Percentiles rank a stretch among this genome's conserved stretches.
These are phyloP conservation scores for Amphipoea oculea DNA, from an alignment of 2,888 invertebrate genomes.

Conservation along the genomic window DNA sequence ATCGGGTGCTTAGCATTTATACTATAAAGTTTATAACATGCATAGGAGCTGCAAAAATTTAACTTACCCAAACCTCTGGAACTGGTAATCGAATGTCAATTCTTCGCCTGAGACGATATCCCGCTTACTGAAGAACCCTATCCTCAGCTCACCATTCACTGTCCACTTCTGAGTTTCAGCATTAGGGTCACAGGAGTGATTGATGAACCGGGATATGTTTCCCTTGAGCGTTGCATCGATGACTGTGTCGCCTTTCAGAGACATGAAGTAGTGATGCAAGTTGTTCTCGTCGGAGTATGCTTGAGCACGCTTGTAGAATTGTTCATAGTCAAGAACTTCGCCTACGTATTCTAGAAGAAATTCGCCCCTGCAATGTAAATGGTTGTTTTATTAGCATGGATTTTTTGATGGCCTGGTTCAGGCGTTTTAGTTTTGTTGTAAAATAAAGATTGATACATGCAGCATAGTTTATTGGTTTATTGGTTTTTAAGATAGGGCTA, in stretches of 20 bases:
- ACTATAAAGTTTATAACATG: constrained; percentile 1
- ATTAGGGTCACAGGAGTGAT: constrained; percentile 99
- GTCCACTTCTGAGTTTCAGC: constrained; percentile 99
- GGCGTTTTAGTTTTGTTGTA: too few relatives aligned
- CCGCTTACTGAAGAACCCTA: constrained; percentile 98
- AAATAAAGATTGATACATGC: background rate
- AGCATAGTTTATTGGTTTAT: background rate
- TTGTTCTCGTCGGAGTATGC: constrained; percentile 97
- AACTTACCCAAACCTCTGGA: constrained; percentile 98
- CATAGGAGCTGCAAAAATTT: background rate
- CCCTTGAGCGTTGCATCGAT: constrained; percentile 99
- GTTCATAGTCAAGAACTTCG: constrained; percentile 97
- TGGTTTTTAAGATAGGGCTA: background rate
- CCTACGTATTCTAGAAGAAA: constrained; percentile 99
- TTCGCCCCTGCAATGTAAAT: constrained; percentile 92
- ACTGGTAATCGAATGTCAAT: constrained; percentile 99
- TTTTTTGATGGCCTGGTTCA: background rate
- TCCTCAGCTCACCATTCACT: constrained; percentile 97
- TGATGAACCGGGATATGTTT: constrained; percentile 99
- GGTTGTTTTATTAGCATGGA: constrained; percentile 15
- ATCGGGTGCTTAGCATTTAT: background rate
- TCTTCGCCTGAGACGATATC: constrained; percentile 97
- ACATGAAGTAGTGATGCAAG: constrained; percentile 99
- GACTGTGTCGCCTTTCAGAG: constrained; percentile 95
- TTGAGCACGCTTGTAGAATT: constrained; percentile 96